Evolutionary conservation across 2,888 invertebrate species (phyloP).

Genomic region (Suillia variegata): DNA sequence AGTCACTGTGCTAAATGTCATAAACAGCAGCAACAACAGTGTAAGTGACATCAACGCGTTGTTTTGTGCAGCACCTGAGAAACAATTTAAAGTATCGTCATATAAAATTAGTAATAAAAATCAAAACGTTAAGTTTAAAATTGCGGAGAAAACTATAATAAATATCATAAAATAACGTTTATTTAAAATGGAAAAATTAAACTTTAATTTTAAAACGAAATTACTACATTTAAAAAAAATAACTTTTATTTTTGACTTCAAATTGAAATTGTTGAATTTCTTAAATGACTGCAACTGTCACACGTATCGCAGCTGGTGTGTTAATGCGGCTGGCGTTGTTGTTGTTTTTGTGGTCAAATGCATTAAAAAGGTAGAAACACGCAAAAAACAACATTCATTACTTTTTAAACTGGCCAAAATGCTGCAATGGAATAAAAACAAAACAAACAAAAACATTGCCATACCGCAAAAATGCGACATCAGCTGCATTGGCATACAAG

Average conservation of each 20-base stretch:
- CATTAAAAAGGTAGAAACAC: constrained; percentile 15
- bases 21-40: constrained; percentile 30
- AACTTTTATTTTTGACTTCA: too few species aligned
- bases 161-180: too few species aligned
- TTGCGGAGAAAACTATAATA: too few species aligned
- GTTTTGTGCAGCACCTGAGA: constrained; percentile 26
- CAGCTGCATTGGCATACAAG: neutral
- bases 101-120: too few species aligned
- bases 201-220: too few species aligned
- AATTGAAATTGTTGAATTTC: too few species aligned
- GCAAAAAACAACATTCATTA: neutral
- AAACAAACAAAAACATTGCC: constrained; percentile 9
- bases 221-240: too few species aligned
- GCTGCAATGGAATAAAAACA: neutral
- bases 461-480: constrained; percentile 13
- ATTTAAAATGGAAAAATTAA: too few species aligned
- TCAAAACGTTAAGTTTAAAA: too few species aligned
- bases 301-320: neutral
- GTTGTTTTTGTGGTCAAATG: constrained; percentile 19
- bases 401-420: neutral
- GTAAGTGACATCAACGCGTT: constrained; percentile 24
- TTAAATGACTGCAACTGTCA: constrained; percentile 21
- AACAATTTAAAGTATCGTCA: too few species aligned
- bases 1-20: constrained; percentile 31
- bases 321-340: constrained; percentile 38